Evolutionary conservation across 2,888 invertebrate genomes (phyloP), one percentile per base, ranked within the genome.

Genomic region (Nysson spinosus): DNA sequence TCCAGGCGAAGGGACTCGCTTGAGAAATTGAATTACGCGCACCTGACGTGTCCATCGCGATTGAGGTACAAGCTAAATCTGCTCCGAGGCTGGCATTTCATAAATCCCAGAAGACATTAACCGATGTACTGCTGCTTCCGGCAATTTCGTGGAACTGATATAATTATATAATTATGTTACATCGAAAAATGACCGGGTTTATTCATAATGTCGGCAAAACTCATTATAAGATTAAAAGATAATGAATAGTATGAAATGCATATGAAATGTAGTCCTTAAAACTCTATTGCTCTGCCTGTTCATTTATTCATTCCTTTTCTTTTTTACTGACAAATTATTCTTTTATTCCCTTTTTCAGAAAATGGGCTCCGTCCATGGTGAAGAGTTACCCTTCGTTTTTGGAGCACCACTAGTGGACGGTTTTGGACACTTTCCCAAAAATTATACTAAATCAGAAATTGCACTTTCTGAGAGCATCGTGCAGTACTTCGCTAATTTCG

Each of bases 351-450:
- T 34, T 17, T 81, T 75, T 17, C 90, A 96, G 93, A 91, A 95
- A 69, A 95, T 96, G 93, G 96, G 96, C 12, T 95, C 96, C 0
- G 95, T 96, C 2, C 96, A 96, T 82, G 96, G 96, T 0, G 97
- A 97, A 87, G 97, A 97, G 81, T 88, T 97, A 65, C 94, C 96
- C 0, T 97, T 96, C 86, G 90, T 97, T 70, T 96, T 97, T 81
- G 97, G 97, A 26, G 96, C 96, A 6, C 96, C 97, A 2, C 88
- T 97, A 40, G 94, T 95, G 6, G 95, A 95, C 69, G 94, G 94
- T 2, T 87, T 91, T 91, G 84, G 94, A 91, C 95, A 95, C 88
- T 96, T 96, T 81, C 94, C 94, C 1, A 93, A 91, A 83, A 96
- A 96, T 89, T 97, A 95, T 88, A 95, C 96, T 6, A 93, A 93